These are phyloP conservation scores for Micrastur ruficollis DNA, from an alignment of 2,797 vertebrate species.

Conservation along the genomic window DNA sequence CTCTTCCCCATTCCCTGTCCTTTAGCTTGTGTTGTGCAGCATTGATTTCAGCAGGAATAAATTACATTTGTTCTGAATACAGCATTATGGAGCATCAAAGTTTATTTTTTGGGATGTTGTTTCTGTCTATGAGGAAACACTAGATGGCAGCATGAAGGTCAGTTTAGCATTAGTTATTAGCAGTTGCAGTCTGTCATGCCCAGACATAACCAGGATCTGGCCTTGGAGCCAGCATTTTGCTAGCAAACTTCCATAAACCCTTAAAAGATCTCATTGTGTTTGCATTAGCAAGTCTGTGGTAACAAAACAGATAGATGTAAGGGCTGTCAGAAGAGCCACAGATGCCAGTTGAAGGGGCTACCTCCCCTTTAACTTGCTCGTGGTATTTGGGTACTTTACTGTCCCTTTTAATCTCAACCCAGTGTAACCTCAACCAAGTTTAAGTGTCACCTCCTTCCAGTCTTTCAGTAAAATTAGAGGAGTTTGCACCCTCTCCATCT, in stretches of 20 bases:
- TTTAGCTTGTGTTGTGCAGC: neutral
- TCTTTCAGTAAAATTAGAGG: neutral
- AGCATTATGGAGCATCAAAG: neutral
- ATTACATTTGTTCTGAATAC: neutral
- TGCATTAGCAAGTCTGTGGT: neutral
- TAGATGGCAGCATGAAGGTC: slow-evolving; percentile 43
- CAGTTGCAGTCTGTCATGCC: neutral
- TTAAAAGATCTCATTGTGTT: neutral
- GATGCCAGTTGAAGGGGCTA: neutral
- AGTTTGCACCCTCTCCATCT: neutral
- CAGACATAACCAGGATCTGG: neutral
- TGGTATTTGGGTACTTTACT: neutral
- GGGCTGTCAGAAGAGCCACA: neutral
- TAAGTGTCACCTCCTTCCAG: neutral
- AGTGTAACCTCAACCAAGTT: neutral
- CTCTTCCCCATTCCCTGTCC: neutral
- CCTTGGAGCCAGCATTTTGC: neutral
- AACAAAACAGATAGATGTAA: neutral
- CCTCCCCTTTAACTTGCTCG: neutral
- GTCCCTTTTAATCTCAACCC: neutral
- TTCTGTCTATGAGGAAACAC: neutral
- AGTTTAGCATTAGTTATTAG: neutral
- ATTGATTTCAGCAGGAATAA: neutral
- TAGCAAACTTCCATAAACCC: neutral
- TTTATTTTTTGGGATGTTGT: neutral